Conservation (phyloP, 2,797 vertebrate genomes). For the Enteromius fasciolatus region DNA sequence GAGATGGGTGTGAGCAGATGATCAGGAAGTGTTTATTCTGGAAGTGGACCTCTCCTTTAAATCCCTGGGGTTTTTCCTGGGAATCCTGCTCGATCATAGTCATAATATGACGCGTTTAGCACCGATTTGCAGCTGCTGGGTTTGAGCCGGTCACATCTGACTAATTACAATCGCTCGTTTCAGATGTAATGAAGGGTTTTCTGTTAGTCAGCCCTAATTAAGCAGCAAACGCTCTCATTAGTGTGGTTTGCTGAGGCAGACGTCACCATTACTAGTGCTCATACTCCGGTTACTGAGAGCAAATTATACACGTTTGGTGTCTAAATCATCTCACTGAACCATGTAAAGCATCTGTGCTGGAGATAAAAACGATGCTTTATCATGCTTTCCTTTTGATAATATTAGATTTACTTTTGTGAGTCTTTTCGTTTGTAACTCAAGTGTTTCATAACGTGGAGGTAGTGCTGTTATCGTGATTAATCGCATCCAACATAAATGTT, state of each 20-base stretch:
- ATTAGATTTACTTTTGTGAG: not conserved
- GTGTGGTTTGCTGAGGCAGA: not conserved
- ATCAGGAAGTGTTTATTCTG: not conserved
- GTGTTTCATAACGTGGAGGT: not conserved
- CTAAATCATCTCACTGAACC: no score
- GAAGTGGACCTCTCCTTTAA: not conserved
- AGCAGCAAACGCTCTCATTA: constrained; percentile 15
- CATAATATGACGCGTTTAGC: not conserved
- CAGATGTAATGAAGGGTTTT: constrained; percentile 41
- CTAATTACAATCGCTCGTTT: constrained; percentile 48
- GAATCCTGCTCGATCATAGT: not conserved
- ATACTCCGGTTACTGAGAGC: not conserved
- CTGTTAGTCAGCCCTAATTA: constrained; percentile 36
- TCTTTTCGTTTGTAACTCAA: not conserved
- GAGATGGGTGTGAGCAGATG: no score
- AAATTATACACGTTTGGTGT: not conserved
- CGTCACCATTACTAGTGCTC: not conserved
- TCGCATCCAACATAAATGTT: no score
- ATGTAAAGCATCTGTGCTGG: not conserved
- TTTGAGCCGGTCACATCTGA: constrained; percentile 8
- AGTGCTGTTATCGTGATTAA: no score
- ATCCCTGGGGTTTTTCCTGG: not conserved
- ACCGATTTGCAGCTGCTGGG: not conserved
- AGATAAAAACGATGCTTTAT: not conserved
- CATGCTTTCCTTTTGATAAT: not conserved